Base-by-base conservation (phyloP, 2,888 invertebrate species). In the Lepidocyrtoides sp. region DNA sequence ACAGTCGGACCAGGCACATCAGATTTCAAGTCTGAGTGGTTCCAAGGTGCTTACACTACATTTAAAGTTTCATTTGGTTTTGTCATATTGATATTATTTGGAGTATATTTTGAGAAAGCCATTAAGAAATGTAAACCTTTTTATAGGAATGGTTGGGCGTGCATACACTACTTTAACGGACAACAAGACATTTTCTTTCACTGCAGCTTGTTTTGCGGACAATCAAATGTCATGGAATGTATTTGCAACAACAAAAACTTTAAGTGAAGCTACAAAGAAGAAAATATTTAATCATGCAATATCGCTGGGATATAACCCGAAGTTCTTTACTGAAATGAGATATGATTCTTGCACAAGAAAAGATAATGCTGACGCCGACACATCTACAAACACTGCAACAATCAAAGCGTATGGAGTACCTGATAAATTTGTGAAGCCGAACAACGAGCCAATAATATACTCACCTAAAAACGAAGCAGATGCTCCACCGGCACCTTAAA, bases 151-250 rank as follows among this genome's bases (percentile, higher is more conserved):
- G 82, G 23, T 8, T 5, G 89, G 89, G 5, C 60, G 82, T 17
- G 89, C 72, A 7, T 89, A 89, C 17, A 77, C 84, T 17, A 89
- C 89, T 10, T 36, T 89, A n/a, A 89, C 89, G 0, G 89, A 89
- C 17, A 89, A 89, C 77, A 89, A 83, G 44, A 89, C 89, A 2
- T 89, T 89, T 44, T 48, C 51, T 23, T 89, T 89, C 48, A 75
- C 83, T 17, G 77, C 89, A 8, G 77, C 75, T 2, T 89, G 89
- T 14, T 83, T 77, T 51, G 41, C 72, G 4, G 89, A 89, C 17
- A 69, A 88, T 41, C 88, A 88, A 81, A 88, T 88, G 88, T 81
- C 88, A 8, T 92, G 91, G 91, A 81, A 75, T 57, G 89, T 92
- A 8, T 86, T 92, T 77, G 66, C 91, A 32, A 89, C 82, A 5